phyloP scores from a whole-genome alignment of 2,113 vertebrate species.

The Chloebia gouldiae region DNA sequence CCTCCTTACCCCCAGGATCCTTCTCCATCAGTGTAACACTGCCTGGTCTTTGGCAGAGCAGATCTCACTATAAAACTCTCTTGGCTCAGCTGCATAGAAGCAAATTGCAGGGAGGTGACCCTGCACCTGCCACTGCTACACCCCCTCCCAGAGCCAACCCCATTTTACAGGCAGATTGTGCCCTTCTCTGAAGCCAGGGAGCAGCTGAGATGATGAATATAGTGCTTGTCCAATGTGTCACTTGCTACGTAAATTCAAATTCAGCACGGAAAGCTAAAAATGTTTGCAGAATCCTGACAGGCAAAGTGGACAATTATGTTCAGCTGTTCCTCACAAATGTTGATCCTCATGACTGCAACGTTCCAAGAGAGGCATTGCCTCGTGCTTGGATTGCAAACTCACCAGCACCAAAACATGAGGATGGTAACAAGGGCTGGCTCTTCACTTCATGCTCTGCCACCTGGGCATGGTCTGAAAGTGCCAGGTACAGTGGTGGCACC shows the following conservation, averaged over 20 bases:
- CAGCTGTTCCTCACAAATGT: constrained; percentile 21
- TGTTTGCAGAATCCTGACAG: constrained; percentile 44
- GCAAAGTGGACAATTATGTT: constrained; percentile 42
- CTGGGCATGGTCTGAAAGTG: neutral
- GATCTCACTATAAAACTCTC: neutral
- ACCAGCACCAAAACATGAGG: neutral
- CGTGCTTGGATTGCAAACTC: constrained; percentile 26
- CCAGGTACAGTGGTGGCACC: neutral
- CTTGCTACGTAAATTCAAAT: constrained; percentile 49
- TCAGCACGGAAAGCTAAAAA: constrained; percentile 46
- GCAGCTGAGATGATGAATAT: constrained; percentile 42
- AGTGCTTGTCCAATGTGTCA: constrained; percentile 42
- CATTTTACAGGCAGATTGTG: neutral
- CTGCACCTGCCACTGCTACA: neutral
- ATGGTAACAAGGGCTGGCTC: neutral
- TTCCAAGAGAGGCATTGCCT: neutral
- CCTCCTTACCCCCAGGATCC: neutral
- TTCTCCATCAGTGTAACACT: neutral
- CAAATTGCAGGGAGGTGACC: neutral
- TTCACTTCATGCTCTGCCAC: neutral
- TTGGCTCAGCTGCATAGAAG: neutral
- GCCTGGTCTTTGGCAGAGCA: neutral
- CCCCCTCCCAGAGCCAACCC: neutral
- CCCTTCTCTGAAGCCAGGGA: neutral
- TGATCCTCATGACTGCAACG: neutral